A percentile compares a stretch with the other conserved stretches of the same genome.
phyloP scores from a whole-genome alignment of 1,140 invertebrate genomes.

The Archegozetes longisetosus region DNA sequence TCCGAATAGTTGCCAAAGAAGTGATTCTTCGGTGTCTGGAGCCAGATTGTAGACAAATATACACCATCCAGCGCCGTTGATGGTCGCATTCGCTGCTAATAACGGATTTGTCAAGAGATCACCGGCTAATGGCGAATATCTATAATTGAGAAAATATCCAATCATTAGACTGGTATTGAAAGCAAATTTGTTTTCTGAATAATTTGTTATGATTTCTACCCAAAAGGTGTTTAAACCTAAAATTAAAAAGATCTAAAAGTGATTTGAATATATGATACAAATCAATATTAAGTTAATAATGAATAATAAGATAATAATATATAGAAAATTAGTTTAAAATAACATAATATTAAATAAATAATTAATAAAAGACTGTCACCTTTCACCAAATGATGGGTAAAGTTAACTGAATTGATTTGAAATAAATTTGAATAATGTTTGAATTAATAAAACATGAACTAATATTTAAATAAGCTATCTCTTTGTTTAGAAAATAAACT shows the following conservation, averaged over 20 bases:
- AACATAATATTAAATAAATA: constrained; percentile 4
- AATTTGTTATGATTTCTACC: neutral
- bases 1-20: constrained; percentile 96
- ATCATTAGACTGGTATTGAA: no score
- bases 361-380: neutral
- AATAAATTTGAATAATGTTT: constrained; percentile 3
- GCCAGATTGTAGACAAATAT: constrained; percentile 98
- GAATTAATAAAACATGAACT: neutral
- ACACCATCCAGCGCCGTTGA: constrained; percentile 69
- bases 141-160: no score
- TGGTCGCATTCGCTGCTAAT: constrained; percentile 49
- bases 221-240: neutral
- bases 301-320: constrained; percentile 9
- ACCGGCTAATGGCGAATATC: constrained; percentile 86
- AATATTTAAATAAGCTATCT: neutral
- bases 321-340: constrained; percentile 9
- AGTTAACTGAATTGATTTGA: no score
- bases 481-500: neutral
- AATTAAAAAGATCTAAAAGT: no score
- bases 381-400: constrained; percentile 8
- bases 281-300: constrained; percentile 7
- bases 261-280: constrained; percentile 13
- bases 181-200: neutral
- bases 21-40: constrained; percentile 94
- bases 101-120: constrained; percentile 67